These are phyloP conservation scores for Cyclopterus lumpus DNA, from an alignment of 2,797 vertebrate genomes.

Conservation along the genomic window DNA sequence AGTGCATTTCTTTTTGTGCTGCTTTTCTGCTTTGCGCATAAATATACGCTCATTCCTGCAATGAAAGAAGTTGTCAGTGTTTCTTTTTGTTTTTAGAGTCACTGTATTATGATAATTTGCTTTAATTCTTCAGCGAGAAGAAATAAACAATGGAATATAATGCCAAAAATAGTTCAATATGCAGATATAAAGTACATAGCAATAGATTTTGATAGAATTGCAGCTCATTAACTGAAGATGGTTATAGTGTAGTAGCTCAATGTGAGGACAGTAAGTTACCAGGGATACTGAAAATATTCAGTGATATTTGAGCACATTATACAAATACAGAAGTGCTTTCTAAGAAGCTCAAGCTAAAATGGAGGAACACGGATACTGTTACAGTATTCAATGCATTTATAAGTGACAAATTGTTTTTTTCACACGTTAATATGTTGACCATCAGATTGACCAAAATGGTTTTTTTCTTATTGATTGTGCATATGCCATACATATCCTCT, in stretches of 20 bases:
- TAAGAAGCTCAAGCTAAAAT: not conserved
- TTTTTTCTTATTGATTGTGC: not conserved
- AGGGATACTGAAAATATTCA: not conserved
- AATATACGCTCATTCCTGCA: not conserved
- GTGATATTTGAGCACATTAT: not conserved
- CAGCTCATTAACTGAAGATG: not conserved
- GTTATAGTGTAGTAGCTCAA: not conserved
- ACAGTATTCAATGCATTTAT: not conserved
- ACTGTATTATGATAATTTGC: not conserved
- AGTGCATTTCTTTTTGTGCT: not conserved
- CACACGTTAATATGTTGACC: not conserved
- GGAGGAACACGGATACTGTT: not conserved
- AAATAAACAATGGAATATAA: not conserved
- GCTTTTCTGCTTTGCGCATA: not conserved
- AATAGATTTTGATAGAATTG: not conserved
- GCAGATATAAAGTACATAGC: not conserved
- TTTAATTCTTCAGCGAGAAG: not conserved
- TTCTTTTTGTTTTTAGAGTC: not conserved
- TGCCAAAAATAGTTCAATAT: not conserved
- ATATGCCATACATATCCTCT: slow-evolving; percentile 13
- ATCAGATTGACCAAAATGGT: not conserved
- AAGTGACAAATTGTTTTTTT: not conserved
- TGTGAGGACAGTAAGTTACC: not conserved
- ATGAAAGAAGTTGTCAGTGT: not conserved
- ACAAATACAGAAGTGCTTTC: slow-evolving; percentile 11